phyloP scores from a whole-genome alignment of 2,113 vertebrate genomes.

The Ceyx melanurus region DNA sequence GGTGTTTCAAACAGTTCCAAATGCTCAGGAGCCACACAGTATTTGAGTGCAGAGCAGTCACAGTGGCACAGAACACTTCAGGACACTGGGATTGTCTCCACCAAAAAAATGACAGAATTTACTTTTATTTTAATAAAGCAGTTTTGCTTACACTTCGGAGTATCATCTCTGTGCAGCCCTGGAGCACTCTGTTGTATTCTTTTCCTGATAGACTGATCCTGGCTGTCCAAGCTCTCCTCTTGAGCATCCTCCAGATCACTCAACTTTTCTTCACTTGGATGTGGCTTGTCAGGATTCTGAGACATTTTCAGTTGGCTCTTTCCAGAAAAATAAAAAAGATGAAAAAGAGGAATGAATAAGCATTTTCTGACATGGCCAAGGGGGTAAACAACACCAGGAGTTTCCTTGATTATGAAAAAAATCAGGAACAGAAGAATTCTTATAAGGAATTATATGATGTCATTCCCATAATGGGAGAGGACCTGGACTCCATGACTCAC shows the following conservation, averaged over 20 bases:
- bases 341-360: background rate
- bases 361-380: background rate
- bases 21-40: background rate
- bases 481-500: background rate
- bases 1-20: background rate
- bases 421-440: background rate
- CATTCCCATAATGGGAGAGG: background rate
- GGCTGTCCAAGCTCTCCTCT: constrained; percentile 59
- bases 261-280: constrained; percentile 68
- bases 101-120: background rate
- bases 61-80: background rate
- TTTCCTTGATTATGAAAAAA: background rate
- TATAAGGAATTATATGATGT: background rate
- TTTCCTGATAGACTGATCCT: constrained; percentile 74
- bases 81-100: background rate
- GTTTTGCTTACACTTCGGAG: constrained; percentile 81
- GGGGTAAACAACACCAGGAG: background rate
- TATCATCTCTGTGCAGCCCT: constrained; percentile 72
- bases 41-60: background rate
- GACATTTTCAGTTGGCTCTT: constrained; percentile 80
- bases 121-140: background rate
- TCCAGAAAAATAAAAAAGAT: background rate
- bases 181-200: constrained; percentile 71
- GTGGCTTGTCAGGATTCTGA: constrained; percentile 78
- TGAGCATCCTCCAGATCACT: constrained; percentile 61